Base-by-base conservation (phyloP, 2,888 invertebrate genomes). In the Erebia aethiops region DNA sequence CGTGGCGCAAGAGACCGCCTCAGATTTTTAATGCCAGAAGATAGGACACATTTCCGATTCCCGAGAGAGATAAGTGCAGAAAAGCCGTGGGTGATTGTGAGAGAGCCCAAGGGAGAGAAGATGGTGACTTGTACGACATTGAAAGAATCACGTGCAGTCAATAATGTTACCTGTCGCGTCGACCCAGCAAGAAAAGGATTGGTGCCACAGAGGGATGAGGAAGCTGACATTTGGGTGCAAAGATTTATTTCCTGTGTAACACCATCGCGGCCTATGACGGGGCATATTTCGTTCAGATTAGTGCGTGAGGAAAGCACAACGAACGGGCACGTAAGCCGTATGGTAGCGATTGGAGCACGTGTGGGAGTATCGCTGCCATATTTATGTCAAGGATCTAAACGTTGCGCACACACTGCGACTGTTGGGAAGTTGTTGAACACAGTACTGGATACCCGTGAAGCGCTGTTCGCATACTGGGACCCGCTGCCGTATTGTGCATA, bases 401-500 rank as follows among this genome's bases (percentile, higher is more conserved):
- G 95, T 78, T 95, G 94, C 87, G 94, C 95, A 78, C 94, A 95
- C 75, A 94, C 95, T 64, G 94, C 94, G 1, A 91, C 95, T 3
- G 94, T 96, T 7, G 94, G 94, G 21, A 94, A 95, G 80, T 83
- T 96, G 63, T 88, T 96, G 78, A 95, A 95, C 54, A 95, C 95
- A 0, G 95, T 96, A 52, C 84, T 97, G 77, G 97, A 97, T 80
- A 97, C 96, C 77, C 94, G 96, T 56, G 97, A 97, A 82, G 97
- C 97, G 0, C 89, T 97, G 1, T 97, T 97, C 81, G 95, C 96
- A 7, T 96, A 96, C 81, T 97, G 97, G 97, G 97, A 97, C 83
- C 97, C 97, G 7, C 84, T 97, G 79, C 97, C 97, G 0, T 97
- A 97, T 83, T 97, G 97, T 82, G 97, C 97, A 2, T 97, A 97